phyloP scores from a whole-genome alignment of 2,888 invertebrate species.

The Noctua janthe region DNA sequence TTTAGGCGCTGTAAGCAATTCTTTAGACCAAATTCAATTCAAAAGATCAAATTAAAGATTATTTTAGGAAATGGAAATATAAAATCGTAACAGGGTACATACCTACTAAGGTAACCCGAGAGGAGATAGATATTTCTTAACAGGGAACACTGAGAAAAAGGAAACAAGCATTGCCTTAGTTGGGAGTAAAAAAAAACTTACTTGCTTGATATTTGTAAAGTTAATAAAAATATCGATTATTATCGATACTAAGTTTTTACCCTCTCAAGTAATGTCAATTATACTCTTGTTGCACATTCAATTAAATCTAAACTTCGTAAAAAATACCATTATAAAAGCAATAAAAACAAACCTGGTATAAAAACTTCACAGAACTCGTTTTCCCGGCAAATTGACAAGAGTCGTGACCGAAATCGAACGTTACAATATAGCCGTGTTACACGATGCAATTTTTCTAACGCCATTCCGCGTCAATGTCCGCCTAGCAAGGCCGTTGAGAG shows the following conservation, averaged over 20 bases:
- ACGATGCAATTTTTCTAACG: conserved; percentile 76
- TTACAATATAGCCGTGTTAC: conserved; percentile 69
- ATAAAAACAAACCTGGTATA: conserved; percentile 29
- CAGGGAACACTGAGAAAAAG: background rate
- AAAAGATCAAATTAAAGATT: conserved; percentile 17
- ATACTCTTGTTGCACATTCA: conserved; percentile 19
- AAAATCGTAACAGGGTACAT: background rate
- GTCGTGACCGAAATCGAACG: conserved; percentile 76
- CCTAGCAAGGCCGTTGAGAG: conserved; percentile 77
- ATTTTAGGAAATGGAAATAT: background rate
- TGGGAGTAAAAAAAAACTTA: background rate
- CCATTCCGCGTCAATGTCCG: conserved; percentile 79
- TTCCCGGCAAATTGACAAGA: conserved; percentile 65
- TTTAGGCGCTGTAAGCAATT: conserved; percentile 3
- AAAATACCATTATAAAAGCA: conserved; percentile 18
- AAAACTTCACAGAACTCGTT: conserved; percentile 56
- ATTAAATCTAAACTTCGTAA: conserved; percentile 15
- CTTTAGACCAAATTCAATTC: too few species aligned
- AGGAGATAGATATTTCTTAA: background rate
- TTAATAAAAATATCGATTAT: conserved; percentile 14
- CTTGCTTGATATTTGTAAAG: background rate
- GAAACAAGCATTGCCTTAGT: background rate
- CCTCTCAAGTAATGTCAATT: background rate
- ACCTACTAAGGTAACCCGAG: background rate
- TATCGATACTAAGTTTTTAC: background rate